A percentile compares a stretch with the other conserved stretches of the same genome.
These are phyloP conservation scores for Mallotus villosus DNA, from an alignment of 2,797 vertebrate genomes.

Conservation along the genomic window DNA sequence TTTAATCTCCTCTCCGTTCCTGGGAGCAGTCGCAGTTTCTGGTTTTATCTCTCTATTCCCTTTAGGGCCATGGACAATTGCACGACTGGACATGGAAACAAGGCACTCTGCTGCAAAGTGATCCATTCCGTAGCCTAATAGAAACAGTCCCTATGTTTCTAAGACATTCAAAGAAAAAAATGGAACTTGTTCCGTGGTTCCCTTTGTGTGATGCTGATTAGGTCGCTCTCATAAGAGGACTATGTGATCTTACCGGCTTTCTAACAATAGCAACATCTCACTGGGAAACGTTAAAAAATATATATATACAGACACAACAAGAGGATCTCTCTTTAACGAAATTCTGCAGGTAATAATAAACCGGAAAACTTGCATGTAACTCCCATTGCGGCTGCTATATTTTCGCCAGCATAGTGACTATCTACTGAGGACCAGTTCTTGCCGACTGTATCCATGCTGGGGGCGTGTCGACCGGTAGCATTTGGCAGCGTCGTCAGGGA, in stretches of 20 bases:
- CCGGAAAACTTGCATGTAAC: conserved; percentile 71
- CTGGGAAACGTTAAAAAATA: conserved; percentile 65
- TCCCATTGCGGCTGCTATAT: conserved; percentile 77
- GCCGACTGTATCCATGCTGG: conserved; percentile 81
- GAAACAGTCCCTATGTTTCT: conserved; percentile 49
- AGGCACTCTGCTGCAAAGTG: conserved; percentile 99
- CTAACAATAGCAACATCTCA: conserved; percentile 76
- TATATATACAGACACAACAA: conserved; percentile 37
- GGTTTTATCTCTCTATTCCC: conserved; percentile 61
- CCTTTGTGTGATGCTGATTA: conserved; percentile 74
- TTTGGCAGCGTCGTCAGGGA: conserved; percentile 80
- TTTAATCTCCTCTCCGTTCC: conserved; percentile 77
- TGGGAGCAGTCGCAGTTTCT: conserved; percentile 72
- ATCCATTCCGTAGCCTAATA: conserved; percentile 90
- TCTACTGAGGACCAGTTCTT: conserved; percentile 69
- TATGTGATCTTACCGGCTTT: conserved; percentile 78
- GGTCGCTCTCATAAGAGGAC: conserved; percentile 76
- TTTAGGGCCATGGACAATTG: conserved; percentile 85
- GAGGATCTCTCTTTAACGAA: conserved; percentile 58
- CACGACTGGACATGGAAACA: conserved; percentile 97
- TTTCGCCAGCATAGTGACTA: conserved; percentile 78
- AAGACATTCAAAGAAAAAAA: conserved; percentile 65
- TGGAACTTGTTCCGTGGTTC: conserved; percentile 69
- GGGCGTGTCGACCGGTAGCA: conserved; percentile 83
- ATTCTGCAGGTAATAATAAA: conserved; percentile 55